Evolutionary conservation across 2,888 invertebrate genomes (phyloP).

Genomic region (Drosophila fungiperda): DNA sequence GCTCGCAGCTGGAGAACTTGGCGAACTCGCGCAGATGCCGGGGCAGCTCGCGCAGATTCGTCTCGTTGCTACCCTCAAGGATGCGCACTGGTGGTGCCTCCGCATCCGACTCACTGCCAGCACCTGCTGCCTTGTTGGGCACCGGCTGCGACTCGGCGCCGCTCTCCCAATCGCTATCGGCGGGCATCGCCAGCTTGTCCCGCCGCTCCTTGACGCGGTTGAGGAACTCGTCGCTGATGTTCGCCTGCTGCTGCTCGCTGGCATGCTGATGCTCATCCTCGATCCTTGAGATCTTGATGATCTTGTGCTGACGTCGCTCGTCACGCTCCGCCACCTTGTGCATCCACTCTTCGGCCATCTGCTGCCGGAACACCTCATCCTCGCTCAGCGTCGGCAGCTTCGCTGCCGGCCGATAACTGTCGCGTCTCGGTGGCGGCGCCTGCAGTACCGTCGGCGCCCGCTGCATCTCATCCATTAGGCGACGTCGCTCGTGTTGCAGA

Average conservation of each 20-base stretch:
- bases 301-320: slow-evolving; percentile 91
- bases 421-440: slow-evolving; percentile 72
- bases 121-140: slow-evolving; percentile 67
- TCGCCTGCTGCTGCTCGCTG: slow-evolving; percentile 63
- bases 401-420: slow-evolving; percentile 75
- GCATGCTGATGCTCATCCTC: slow-evolving; percentile 68
- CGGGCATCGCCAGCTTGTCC: slow-evolving; percentile 88
- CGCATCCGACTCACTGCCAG: slow-evolving; percentile 69
- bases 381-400: slow-evolving; percentile 87
- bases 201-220: slow-evolving; percentile 90
- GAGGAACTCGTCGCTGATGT: slow-evolving; percentile 91
- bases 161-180: slow-evolving; percentile 89
- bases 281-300: slow-evolving; percentile 91
- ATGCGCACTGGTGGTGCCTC: slow-evolving; percentile 87
- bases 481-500: slow-evolving; percentile 87
- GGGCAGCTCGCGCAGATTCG: slow-evolving; percentile 89
- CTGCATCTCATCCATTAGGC: slow-evolving; percentile 82
- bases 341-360: slow-evolving; percentile 94
- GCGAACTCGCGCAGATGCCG: slow-evolving; percentile 93
- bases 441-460: slow-evolving; percentile 61
- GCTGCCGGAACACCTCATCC: slow-evolving; percentile 90
- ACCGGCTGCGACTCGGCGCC: slow-evolving; percentile 86
- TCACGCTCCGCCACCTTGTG: slow-evolving; percentile 91
- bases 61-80: slow-evolving; percentile 88
- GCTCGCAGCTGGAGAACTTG: slow-evolving; percentile 85